Evolutionary conservation across 92 coral and sea anemone genomes (phyloP).

Genomic region (Blastomussa wellsi): DNA sequence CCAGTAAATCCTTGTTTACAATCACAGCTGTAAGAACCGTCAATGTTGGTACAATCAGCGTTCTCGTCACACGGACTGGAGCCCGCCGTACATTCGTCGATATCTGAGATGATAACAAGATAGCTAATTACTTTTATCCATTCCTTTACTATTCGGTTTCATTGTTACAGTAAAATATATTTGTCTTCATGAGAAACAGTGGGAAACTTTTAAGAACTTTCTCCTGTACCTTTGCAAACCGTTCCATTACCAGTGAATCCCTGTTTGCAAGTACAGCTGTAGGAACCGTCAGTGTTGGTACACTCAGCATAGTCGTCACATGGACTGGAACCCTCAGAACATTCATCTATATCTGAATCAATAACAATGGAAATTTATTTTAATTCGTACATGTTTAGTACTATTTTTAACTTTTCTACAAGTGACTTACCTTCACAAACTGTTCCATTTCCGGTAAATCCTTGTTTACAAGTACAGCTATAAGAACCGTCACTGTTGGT

Average conservation of each 20-base stretch:
- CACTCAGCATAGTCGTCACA: slow-evolving; percentile 54
- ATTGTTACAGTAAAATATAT: no score
- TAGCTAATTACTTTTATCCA: no score
- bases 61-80: slow-evolving; percentile 24
- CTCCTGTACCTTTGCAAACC: slow-evolving; percentile 47
- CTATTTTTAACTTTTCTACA: neutral
- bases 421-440: neutral
- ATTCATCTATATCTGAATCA: slow-evolving; percentile 52
- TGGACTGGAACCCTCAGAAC: slow-evolving; percentile 26
- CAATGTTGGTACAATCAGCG: slow-evolving; percentile 45
- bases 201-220: neutral
- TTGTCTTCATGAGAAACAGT: no score
- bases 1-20: slow-evolving; percentile 46
- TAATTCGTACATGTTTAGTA: no score
- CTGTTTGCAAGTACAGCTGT: slow-evolving; percentile 50
- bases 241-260: slow-evolving; percentile 69
- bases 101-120: slow-evolving; percentile 8
- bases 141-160: no score
- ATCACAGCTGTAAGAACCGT: slow-evolving; percentile 57
- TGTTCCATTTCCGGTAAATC: neutral
- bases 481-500: slow-evolving; percentile 63
- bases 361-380: neutral
- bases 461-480: slow-evolving; percentile 56
- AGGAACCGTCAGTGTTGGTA: slow-evolving; percentile 60
- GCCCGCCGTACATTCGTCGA: slow-evolving; percentile 31